Conservation (phyloP, 2,888 invertebrate species). For the Dryococelus australis region DNA sequence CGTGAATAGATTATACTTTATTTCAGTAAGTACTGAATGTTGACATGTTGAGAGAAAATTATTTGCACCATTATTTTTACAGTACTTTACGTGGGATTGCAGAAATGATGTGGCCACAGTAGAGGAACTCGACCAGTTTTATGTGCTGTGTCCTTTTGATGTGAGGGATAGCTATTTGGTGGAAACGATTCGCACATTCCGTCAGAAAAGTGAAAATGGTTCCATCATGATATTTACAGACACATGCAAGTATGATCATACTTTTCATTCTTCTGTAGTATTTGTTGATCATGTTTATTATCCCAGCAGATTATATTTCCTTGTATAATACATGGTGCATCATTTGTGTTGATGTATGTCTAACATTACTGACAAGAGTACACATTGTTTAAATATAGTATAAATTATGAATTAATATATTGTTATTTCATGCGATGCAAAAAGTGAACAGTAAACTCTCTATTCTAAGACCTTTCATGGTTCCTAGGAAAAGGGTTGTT, state of each 20-base stretch:
- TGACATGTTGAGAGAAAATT: not conserved
- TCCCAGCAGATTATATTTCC: too few species aligned
- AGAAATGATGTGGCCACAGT: conserved; percentile 81
- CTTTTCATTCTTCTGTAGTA: conserved; percentile 35
- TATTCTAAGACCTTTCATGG: too few species aligned
- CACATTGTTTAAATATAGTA: too few species aligned
- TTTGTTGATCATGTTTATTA: not conserved
- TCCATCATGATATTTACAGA: conserved; percentile 95
- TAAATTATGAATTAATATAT: too few species aligned
- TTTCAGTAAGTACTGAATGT: too few species aligned
- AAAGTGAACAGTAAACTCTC: too few species aligned
- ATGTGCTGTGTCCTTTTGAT: conserved; percentile 89
- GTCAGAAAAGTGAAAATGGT: conserved; percentile 73
- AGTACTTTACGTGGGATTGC: conserved; percentile 68
- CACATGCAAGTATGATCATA: conserved; percentile 83
- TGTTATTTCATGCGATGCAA: too few species aligned
- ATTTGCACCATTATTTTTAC: conserved; percentile 22
- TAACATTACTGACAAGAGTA: too few species aligned
- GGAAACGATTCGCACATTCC: conserved; percentile 78
- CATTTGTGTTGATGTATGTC: too few species aligned
- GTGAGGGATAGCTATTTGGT: conserved; percentile 93
- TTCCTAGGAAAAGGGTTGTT: too few species aligned
- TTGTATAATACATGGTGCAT: too few species aligned
- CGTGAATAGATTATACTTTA: too few species aligned
- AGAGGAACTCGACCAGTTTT: conserved; percentile 87